These are phyloP conservation scores for Idaea aversata DNA, from an alignment of 2,888 invertebrate species.

Conservation along the genomic window DNA sequence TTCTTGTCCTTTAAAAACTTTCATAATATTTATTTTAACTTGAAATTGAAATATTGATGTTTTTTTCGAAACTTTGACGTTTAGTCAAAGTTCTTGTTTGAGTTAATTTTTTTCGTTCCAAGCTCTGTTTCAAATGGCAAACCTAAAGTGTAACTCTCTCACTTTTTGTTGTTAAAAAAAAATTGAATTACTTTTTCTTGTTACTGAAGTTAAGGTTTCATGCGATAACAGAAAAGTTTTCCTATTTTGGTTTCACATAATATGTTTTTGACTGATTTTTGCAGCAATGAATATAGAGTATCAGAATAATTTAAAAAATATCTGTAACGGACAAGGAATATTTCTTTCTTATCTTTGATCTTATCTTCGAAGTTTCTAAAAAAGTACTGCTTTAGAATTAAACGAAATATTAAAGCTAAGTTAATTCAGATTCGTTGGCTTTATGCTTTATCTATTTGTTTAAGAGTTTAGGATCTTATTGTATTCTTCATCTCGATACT, in stretches of 20 bases:
- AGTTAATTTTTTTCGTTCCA: background rate
- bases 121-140: conserved; percentile 9
- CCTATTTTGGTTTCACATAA: background rate
- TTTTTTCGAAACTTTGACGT: background rate
- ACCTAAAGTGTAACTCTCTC: conserved; percentile 12
- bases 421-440: background rate
- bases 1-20: background rate
- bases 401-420: no score
- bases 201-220: conserved; percentile 5
- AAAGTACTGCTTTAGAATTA: background rate
- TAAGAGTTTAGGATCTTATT: background rate
- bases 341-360: background rate
- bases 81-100: background rate
- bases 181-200: conserved; percentile 14
- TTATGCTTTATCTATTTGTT: background rate
- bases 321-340: background rate
- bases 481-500: background rate
- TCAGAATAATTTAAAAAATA: background rate
- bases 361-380: background rate
- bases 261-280: background rate
- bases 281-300: background rate
- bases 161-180: conserved; percentile 11
- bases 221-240: conserved; percentile 1
- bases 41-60: background rate
- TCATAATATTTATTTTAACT: background rate